phyloP scores from a whole-genome alignment of 2,888 invertebrate species.

The Hedya salicella region DNA sequence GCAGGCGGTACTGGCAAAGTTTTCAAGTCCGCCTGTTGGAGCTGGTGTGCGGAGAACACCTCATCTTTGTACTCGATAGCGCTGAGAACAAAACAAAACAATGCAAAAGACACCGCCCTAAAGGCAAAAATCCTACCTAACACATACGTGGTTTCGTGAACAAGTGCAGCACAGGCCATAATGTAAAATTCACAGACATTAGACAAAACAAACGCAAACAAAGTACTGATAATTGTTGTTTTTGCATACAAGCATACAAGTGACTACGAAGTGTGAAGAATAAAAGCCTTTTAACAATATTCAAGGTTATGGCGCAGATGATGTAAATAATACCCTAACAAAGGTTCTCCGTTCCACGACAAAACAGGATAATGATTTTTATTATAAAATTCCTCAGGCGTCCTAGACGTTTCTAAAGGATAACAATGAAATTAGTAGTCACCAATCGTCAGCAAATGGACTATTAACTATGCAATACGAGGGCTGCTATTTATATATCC shows the following conservation, averaged over 20 bases:
- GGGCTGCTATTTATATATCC: constrained; percentile 6
- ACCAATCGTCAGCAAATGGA: background rate
- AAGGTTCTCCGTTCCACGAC: background rate
- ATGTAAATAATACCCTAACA: background rate
- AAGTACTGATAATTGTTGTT: constrained; percentile 61
- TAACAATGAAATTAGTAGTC: constrained; percentile 2
- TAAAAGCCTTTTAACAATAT: constrained; percentile 73
- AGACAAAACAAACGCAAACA: constrained; percentile 56
- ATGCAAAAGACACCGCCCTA: constrained; percentile 58
- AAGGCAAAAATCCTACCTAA: constrained; percentile 48
- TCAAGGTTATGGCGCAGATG: constrained; percentile 63
- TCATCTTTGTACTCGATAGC: constrained; percentile 92
- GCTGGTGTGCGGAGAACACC: constrained; percentile 88
- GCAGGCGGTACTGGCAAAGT: constrained; percentile 53
- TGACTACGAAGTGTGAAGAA: constrained; percentile 55
- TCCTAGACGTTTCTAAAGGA: background rate
- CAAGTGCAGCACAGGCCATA: constrained; percentile 55
- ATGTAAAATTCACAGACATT: constrained; percentile 61
- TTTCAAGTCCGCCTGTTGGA: constrained; percentile 78
- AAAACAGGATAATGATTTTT: background rate
- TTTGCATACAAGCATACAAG: constrained; percentile 55
- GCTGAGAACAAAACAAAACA: constrained; percentile 83
- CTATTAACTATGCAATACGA: background rate
- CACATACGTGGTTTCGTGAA: constrained; percentile 45
- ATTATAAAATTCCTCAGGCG: background rate